Evolutionary conservation across 2,113 vertebrate species (phyloP), one percentile per base, ranked within the genome.

Genomic region (Callithrix jacchus): DNA sequence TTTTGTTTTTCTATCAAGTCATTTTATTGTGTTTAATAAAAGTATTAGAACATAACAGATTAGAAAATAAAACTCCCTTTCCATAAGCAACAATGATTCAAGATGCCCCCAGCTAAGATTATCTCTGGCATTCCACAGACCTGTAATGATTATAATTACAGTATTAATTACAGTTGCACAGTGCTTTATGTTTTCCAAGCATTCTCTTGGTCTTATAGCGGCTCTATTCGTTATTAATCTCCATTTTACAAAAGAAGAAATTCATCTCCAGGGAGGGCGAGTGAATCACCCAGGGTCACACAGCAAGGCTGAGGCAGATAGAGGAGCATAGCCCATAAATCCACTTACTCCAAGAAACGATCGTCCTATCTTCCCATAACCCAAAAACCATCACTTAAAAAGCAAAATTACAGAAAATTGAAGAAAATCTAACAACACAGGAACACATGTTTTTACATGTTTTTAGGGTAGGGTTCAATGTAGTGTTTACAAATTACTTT

Each of bases 341-440:
- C 74, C 6, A 14, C 30, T 82, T 52, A 70, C 10, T 82, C 68
- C 40, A 30, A 25, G 56, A 86, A 76, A 80, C 2, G 11, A 13
- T 58, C 71, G 70, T 86, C 64, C 13, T 77, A 32, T 93, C 79
- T 42, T 42, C 32, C 11, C 17, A 2, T 42, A 85, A 91, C 45
- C 79, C 56, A 52, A 82, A 93, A 93, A 58, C 17, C 35, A 76
- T n/a, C 54, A 40, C 47, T 81, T 79, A 74, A 66, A 84, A 85
- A 70, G 35, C 11, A 1, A 82, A 56, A 73, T 86, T 91, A 47
- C 10, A 77, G 58, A 84, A 91, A 88, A 61, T 6, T 85, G 80
- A 56, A 73, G 58, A 84, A 96, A 95, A 95, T 66, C 9, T 91
- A 37, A 82, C 37, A 92, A 79, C 8, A 73, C 6, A 89, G 42